Base-by-base conservation (phyloP, 1,140 invertebrate genomes). In the Camponotus vicinus region DNA sequence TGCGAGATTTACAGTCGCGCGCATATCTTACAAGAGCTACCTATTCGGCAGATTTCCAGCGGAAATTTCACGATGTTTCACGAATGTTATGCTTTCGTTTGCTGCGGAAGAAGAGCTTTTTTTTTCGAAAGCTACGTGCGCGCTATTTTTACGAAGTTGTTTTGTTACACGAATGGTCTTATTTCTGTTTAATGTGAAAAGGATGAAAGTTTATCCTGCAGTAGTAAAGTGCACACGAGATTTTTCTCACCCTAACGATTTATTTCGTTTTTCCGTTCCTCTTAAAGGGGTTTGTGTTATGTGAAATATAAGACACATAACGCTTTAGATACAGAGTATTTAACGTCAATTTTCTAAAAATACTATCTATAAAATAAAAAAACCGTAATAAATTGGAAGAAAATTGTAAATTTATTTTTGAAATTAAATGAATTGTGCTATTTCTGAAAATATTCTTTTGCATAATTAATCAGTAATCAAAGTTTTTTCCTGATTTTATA, bases 41-140 rank as follows among this genome's bases (percentile, higher is more conserved):
- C 32, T 83, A 83, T 75, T 83, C 79, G 69, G 40, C 55, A 37
- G 75, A 83, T 83, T 83, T 83, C 69, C 79, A 61, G 11, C 8
- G 69, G 55, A 83, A 73, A 83, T 75, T 83, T 4, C 67, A n/a
- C 32, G 27, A 73, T 83, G 73, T 59, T 82, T 82, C 67, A 71
- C 52, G 18, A 32, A 40, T 11, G 21, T 40, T 61, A 18, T 8
- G 40, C 69, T 82, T 59, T 27, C 67, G 67, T 45, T 55, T 59
- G 27, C n/a, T 49, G 18, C 55, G 5, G 52, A 45, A 11, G 7
- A 18, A 18, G 34, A 18, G 18, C n/a, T 42, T 21, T 59, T 61
- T 37, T 34, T 32, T 52, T 32, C 8, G 27, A 27, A 27, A 27
- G 27, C 27, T 27, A 27, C n/a, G 11, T 11, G n/a, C 13, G 13